Evolutionary conservation across 2,113 vertebrate species (phyloP).

Genomic region (Bufo bufo): DNA sequence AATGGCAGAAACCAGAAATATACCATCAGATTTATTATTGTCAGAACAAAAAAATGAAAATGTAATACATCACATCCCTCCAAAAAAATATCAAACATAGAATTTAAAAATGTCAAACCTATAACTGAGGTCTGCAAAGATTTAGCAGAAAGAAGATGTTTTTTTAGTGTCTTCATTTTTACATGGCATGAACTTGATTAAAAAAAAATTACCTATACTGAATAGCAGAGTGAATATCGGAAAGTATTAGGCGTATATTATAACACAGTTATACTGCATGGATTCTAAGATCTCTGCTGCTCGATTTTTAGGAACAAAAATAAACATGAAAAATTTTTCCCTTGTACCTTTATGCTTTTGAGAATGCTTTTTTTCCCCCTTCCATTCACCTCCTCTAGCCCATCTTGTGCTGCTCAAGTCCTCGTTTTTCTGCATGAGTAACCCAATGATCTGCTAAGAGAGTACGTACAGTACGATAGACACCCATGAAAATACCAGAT

Average conservation of each 20-base stretch:
- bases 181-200: conserved; percentile 11
- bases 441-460: background rate
- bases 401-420: conserved; percentile 16
- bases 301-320: background rate
- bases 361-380: background rate
- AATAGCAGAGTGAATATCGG: background rate
- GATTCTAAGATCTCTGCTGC: conserved; percentile 6
- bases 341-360: background rate
- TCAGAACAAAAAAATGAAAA: background rate
- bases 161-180: background rate
- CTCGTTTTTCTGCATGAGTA: conserved; percentile 35
- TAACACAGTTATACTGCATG: conserved; percentile 37
- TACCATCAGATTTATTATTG: background rate
- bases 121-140: background rate
- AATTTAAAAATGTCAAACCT: background rate
- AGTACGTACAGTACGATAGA: background rate
- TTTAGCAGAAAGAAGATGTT: background rate
- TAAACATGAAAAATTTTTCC: background rate
- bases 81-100: background rate
- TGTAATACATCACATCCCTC: background rate
- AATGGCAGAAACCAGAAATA: background rate
- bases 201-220: background rate
- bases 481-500: background rate
- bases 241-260: conserved; percentile 11
- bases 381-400: background rate